Evolutionary conservation across 2,797 vertebrate genomes (phyloP).

Genomic region (Glossophaga mutica): DNA sequence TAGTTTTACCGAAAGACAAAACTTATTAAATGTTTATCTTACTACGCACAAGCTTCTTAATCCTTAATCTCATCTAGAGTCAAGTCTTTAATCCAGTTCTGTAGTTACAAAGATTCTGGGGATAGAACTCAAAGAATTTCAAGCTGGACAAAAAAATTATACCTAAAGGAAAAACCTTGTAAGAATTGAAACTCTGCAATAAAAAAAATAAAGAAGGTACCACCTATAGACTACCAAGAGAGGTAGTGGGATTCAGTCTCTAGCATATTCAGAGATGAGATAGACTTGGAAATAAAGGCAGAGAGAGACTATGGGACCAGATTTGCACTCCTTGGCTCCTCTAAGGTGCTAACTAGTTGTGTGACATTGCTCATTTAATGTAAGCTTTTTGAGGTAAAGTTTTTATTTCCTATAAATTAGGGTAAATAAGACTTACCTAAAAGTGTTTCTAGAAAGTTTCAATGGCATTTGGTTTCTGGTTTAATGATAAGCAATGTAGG

Average conservation of each 20-base stretch:
- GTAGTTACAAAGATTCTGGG: conserved; percentile 59
- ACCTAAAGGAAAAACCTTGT: conserved; percentile 46
- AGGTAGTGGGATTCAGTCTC: conserved; percentile 17
- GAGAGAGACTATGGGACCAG: background rate
- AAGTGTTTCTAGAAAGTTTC: background rate
- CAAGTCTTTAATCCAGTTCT: conserved; percentile 69
- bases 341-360: background rate
- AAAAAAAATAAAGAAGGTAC: conserved; percentile 27
- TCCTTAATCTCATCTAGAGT: conserved; percentile 75
- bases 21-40: conserved; percentile 61
- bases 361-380: background rate
- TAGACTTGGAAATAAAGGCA: background rate
- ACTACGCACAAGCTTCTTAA: conserved; percentile 65
- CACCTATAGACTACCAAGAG: conserved; percentile 12
- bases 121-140: conserved; percentile 65
- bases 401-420: conserved; percentile 37
- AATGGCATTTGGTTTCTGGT: conserved; percentile 25
- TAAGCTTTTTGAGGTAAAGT: background rate
- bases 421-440: background rate
- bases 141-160: conserved; percentile 50
- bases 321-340: background rate
- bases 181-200: conserved; percentile 56
- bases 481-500: background rate
- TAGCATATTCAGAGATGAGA: background rate
- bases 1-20: conserved; percentile 65